Conservation (phyloP, 30 jellyfish, hydroid and myxozoan genomes). For the Euphysa ruthae region DNA sequence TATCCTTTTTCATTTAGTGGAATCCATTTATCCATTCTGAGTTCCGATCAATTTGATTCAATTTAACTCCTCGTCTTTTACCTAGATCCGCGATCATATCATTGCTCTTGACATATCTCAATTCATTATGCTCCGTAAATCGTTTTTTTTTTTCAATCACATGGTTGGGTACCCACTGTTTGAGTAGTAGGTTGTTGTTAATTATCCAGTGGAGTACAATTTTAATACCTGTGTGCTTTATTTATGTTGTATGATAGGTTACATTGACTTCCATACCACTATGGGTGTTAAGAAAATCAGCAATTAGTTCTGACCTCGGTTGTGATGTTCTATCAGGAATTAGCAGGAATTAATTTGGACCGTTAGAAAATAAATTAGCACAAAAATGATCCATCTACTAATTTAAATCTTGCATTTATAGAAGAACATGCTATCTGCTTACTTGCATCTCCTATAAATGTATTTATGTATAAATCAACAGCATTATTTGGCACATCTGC, state of each 20-base stretch:
- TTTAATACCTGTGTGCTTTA: conserved; percentile 16
- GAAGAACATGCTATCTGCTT: too few relatives aligned
- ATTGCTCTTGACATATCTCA: conserved; percentile 9
- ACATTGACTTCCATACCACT: conserved; percentile 16
- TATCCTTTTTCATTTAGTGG: too few relatives aligned
- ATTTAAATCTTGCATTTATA: too few relatives aligned
- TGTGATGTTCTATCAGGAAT: not conserved
- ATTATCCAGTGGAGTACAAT: conserved; percentile 17
- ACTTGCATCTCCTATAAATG: too few relatives aligned
- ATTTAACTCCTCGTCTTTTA: conserved; percentile 23
- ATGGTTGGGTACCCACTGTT: conserved; percentile 19
- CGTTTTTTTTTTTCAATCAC: conserved; percentile 3
- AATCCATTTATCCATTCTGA: conserved; percentile 17
- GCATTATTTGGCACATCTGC: too few relatives aligned
- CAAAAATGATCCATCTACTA: too few relatives aligned
- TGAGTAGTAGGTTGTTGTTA: conserved; percentile 7
- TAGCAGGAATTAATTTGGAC: too few relatives aligned
- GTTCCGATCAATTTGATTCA: conserved; percentile 6
- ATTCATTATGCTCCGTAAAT: not conserved
- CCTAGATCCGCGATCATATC: conserved; percentile 29
- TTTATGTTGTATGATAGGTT: not conserved
- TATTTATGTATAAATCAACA: too few relatives aligned
- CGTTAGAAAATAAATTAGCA: too few relatives aligned
- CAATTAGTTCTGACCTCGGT: conserved; percentile 18
- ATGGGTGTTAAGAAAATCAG: conserved; percentile 12